Conservation (phyloP, 2,888 invertebrate species). For the Panorpa germanica region DNA sequence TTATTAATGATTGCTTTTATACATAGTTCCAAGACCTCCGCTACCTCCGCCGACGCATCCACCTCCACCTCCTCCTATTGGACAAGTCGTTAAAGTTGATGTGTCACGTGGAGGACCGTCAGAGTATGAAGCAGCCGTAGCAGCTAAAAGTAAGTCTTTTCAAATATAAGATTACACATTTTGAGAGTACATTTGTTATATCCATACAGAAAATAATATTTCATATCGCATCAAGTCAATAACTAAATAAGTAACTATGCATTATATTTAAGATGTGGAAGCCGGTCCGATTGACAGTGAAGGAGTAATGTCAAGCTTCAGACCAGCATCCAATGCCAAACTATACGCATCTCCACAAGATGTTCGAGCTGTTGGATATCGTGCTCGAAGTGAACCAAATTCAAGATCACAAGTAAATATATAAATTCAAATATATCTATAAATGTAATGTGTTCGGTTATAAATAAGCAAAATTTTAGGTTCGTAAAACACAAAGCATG, state of each 20-base stretch:
- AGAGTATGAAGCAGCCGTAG: slow-evolving; percentile 27
- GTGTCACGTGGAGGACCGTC: slow-evolving; percentile 24
- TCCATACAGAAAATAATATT: too few relatives aligned
- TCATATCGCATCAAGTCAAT: slow-evolving; percentile 13
- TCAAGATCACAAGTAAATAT: slow-evolving; percentile 17
- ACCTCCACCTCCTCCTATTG: slow-evolving; percentile 62
- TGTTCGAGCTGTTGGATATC: slow-evolving; percentile 50
- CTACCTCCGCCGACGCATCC: slow-evolving; percentile 65
- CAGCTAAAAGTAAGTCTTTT: slow-evolving; percentile 21
- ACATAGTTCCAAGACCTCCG: slow-evolving; percentile 26
- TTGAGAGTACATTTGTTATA: too few relatives aligned
- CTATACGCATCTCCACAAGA: slow-evolving; percentile 81
- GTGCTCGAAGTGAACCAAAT: slow-evolving; percentile 28
- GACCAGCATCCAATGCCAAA: slow-evolving; percentile 68
- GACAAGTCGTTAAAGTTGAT: slow-evolving; percentile 50
- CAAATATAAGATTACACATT: too few relatives aligned
- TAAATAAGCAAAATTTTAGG: slow-evolving; percentile 20
- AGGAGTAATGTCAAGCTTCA: slow-evolving; percentile 68
- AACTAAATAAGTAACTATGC: slow-evolving; percentile 14
- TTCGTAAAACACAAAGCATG: slow-evolving; percentile 40
- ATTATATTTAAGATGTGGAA: too few relatives aligned
- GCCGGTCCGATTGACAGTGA: slow-evolving; percentile 23
- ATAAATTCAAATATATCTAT: slow-evolving; percentile 3
- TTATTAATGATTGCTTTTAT: too few relatives aligned
- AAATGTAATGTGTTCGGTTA: slow-evolving; percentile 1